Percentiles rank a stretch among this genome's conserved stretches.
Conservation (phyloP, 2,113 vertebrate species). For the Peromyscus californicus region DNA sequence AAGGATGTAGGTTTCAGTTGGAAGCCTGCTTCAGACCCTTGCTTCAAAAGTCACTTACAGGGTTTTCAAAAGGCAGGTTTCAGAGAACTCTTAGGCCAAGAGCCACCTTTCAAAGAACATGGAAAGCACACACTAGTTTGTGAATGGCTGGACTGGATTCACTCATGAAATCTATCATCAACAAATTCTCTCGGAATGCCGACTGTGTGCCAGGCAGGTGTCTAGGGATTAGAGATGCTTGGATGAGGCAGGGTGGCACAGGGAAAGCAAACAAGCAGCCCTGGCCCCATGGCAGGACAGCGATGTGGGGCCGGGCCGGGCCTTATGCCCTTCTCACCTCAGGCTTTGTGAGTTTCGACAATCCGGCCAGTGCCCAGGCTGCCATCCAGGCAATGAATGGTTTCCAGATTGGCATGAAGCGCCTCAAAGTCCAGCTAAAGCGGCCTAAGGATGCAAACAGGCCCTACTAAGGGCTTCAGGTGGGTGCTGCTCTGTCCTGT, state of each 20-base stretch:
- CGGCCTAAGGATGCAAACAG: slow-evolving; percentile 95
- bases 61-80: background rate
- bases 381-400: slow-evolving; percentile 97
- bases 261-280: background rate
- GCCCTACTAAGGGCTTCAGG: slow-evolving; percentile 90
- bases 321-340: slow-evolving; percentile 48
- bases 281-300: background rate
- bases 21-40: background rate
- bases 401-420: slow-evolving; percentile 97
- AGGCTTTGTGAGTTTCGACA: slow-evolving; percentile 98
- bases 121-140: background rate
- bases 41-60: background rate
- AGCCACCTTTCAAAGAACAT: background rate
- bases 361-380: slow-evolving; percentile 94
- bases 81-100: background rate
- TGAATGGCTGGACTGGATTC: background rate
- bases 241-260: background rate
- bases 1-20: background rate
- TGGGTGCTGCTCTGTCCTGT: slow-evolving; percentile 75
- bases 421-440: slow-evolving; percentile 96
- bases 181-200: background rate
- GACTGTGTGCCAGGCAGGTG: background rate
- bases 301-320: background rate
- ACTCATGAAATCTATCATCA: background rate
- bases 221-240: background rate